phyloP scores from a whole-genome alignment of 2,888 invertebrate genomes.

The Tetranychus truncatus region DNA sequence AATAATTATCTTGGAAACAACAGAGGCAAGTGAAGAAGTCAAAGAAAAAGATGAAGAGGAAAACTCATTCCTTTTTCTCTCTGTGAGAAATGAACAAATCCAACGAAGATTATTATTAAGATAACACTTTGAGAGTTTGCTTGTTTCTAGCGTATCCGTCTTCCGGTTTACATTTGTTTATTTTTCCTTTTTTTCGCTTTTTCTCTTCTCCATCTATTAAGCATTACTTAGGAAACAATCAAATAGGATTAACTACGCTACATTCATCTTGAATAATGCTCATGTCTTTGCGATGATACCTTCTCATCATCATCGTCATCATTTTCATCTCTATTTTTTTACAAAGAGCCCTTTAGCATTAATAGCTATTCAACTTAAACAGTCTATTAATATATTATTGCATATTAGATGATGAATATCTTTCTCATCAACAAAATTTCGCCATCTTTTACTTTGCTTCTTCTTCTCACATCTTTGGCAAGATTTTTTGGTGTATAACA shows the following conservation, averaged over 20 bases:
- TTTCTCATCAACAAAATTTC: not conserved
- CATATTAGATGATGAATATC: not conserved
- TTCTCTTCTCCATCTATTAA: not conserved
- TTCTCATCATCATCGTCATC: not conserved
- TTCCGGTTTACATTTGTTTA: not conserved
- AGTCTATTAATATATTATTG: not conserved
- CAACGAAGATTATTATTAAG: not conserved
- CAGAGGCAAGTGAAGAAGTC: not conserved
- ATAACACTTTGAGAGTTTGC: not conserved
- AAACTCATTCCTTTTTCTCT: not conserved
- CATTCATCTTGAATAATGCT: not conserved
- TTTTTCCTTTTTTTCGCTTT: not conserved
- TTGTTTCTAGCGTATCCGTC: not conserved
- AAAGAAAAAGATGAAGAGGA: not conserved
- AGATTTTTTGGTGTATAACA: not conserved
- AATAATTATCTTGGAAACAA: not conserved
- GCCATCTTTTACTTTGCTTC: not conserved
- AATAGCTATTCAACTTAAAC: not conserved
- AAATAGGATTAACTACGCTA: not conserved
- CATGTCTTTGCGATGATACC: not conserved
- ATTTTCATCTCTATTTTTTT: not conserved
- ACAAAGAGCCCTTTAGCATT: not conserved
- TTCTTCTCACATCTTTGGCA: not conserved
- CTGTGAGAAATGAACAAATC: not conserved
- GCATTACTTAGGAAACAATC: not conserved